A percentile compares a stretch with the other conserved stretches of the same genome.
These are phyloP conservation scores for Cremastinae sp. DNA, from an alignment of 2,888 invertebrate genomes.

Conservation along the genomic window DNA sequence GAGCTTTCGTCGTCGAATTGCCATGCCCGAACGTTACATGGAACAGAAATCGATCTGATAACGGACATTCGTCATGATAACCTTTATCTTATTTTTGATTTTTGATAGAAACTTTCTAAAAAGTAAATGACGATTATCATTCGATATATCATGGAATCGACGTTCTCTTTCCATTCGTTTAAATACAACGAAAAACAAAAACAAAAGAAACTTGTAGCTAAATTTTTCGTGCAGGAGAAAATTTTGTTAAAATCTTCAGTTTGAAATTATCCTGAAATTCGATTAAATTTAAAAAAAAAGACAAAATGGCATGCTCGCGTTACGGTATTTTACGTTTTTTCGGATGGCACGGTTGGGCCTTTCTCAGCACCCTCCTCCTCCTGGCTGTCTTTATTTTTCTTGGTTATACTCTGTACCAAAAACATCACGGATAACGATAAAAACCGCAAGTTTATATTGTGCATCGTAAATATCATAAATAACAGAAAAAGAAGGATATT, in stretches of 20 bases:
- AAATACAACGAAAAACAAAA: slow-evolving; percentile 16
- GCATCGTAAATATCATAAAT: too few species aligned
- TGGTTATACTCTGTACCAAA: slow-evolving; percentile 61
- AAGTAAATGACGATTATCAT: too few species aligned
- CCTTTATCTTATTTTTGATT: too few species aligned
- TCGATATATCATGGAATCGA: too few species aligned
- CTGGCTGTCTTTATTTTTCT: slow-evolving; percentile 64
- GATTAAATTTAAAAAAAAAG: neutral
- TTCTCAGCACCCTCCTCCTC: slow-evolving; percentile 69
- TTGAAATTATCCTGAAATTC: neutral
- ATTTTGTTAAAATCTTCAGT: neutral
- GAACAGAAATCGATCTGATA: too few species aligned
- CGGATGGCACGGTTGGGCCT: slow-evolving; percentile 70
- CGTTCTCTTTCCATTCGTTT: too few species aligned
- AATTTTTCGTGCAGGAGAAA: slow-evolving; percentile 1
- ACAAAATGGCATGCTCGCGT: slow-evolving; percentile 65
- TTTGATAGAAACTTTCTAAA: too few species aligned
- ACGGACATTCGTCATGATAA: too few species aligned
- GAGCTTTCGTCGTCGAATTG: slow-evolving; percentile 28
- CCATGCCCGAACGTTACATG: slow-evolving; percentile 10
- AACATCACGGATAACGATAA: slow-evolving; percentile 27
- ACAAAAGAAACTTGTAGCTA: slow-evolving; percentile 1
- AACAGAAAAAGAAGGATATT: too few species aligned
- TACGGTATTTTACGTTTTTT: slow-evolving; percentile 50
- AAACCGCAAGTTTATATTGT: slow-evolving; percentile 19